Evolutionary conservation across 1,140 invertebrate genomes (phyloP).

Genomic region (Hycleus phaleratus): DNA sequence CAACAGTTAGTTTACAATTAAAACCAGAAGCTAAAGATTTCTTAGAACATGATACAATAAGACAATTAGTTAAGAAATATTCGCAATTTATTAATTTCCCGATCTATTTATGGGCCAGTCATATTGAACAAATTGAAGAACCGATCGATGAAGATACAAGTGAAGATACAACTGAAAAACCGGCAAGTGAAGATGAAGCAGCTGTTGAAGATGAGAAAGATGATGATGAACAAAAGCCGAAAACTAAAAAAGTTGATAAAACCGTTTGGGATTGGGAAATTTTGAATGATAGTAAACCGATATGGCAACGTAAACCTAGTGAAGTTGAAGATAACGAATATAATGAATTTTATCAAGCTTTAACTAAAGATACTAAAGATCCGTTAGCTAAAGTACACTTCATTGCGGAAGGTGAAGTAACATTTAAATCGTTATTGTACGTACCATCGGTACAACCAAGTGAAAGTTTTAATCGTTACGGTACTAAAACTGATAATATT

Average conservation of each 20-base stretch:
- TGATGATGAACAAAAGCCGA: conserved; percentile 74
- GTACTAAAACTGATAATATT: conserved; percentile 89
- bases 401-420: conserved; percentile 96
- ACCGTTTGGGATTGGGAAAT: conserved; percentile 98
- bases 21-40: conserved; percentile 97
- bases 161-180: conserved; percentile 32
- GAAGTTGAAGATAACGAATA: conserved; percentile 88
- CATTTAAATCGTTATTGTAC: conserved; percentile 93
- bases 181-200: conserved; percentile 38
- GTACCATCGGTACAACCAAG: conserved; percentile 81
- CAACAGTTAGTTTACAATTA: conserved; percentile 65
- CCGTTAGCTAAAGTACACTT: conserved; percentile 91
- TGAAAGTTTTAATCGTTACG: conserved; percentile 94
- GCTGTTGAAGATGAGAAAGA: conserved; percentile 50
- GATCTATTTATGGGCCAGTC: conserved; percentile 94
- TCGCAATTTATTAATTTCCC: conserved; percentile 99
- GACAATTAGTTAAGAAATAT: conserved; percentile 91
- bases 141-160: conserved; percentile 44
- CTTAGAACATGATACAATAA: conserved; percentile 85
- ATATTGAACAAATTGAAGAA: conserved; percentile 82
- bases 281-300: conserved; percentile 93
- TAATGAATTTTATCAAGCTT: conserved; percentile 86
- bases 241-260: conserved; percentile 87
- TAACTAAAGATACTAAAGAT: conserved; percentile 85
- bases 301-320: conserved; percentile 88